Conservation (phyloP, 2,113 vertebrate species). For the Rynchops niger region DNA sequence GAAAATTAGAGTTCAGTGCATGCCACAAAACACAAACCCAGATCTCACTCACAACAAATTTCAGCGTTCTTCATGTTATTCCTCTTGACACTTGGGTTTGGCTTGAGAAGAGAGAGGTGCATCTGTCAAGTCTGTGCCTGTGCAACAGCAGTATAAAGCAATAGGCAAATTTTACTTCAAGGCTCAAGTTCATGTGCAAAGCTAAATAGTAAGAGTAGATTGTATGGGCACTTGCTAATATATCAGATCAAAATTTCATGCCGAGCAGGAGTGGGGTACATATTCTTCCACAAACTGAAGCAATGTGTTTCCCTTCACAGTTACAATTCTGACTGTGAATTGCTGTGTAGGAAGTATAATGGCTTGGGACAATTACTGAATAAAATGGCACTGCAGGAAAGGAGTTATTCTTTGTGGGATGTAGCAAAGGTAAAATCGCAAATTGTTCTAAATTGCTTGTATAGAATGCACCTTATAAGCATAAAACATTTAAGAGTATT, state of each 20-base stretch:
- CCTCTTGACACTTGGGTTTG: neutral
- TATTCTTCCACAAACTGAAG: neutral
- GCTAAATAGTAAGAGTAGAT: neutral
- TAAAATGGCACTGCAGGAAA: neutral
- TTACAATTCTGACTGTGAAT: neutral
- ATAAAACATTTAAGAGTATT: neutral
- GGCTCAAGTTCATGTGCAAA: neutral
- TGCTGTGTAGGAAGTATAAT: constrained; percentile 33
- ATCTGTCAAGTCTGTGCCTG: neutral
- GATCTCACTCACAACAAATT: neutral
- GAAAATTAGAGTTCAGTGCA: neutral
- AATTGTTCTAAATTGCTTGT: neutral
- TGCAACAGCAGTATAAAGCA: neutral
- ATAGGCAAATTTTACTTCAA: neutral
- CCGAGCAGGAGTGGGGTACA: neutral
- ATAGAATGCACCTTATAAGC: neutral
- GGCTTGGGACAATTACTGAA: constrained; percentile 13
- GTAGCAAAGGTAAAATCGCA: constrained; percentile 21
- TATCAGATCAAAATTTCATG: neutral
- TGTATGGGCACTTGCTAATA: neutral
- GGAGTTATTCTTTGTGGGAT: neutral
- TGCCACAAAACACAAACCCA: neutral
- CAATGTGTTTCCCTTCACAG: neutral
- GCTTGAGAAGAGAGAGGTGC: neutral
- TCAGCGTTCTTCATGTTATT: neutral